A percentile compares a stretch with the other conserved stretches of the same genome.
Evolutionary conservation across 2,888 invertebrate species (phyloP).

Genomic region (Amphipyra tragopoginis): DNA sequence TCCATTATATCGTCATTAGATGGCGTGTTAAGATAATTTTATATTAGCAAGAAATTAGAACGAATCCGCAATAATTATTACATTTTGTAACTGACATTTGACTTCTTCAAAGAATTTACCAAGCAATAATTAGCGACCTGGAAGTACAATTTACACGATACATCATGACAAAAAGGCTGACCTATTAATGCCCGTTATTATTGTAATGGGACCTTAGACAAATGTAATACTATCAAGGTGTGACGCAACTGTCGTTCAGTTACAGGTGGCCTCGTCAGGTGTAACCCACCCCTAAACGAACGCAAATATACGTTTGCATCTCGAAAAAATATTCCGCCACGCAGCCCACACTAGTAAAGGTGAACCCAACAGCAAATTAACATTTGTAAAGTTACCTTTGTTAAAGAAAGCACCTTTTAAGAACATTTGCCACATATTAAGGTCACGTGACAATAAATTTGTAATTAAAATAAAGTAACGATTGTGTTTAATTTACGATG

Average conservation of each 20-base stretch:
- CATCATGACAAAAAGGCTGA: slow-evolving; percentile 57
- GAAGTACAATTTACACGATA: slow-evolving; percentile 50
- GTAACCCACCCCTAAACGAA: slow-evolving; percentile 71
- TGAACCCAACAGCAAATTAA: slow-evolving; percentile 32
- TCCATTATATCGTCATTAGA: too few species aligned
- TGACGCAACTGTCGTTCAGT: slow-evolving; percentile 77
- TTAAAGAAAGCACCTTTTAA: slow-evolving; percentile 72
- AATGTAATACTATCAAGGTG: slow-evolving; percentile 72
- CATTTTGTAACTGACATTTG: slow-evolving; percentile 50
- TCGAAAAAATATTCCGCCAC: slow-evolving; percentile 14
- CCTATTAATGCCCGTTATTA: slow-evolving; percentile 72
- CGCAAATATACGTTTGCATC: slow-evolving; percentile 43
- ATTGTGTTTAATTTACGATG: slow-evolving; percentile 37
- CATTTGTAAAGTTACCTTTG: slow-evolving; percentile 63
- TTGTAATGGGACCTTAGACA: slow-evolving; percentile 68
- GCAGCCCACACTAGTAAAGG: slow-evolving; percentile 4
- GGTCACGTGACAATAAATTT: slow-evolving; percentile 67
- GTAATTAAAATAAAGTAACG: slow-evolving; percentile 70
- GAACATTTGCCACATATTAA: slow-evolving; percentile 70
- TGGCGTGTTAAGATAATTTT: too few species aligned
- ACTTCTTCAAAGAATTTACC: slow-evolving; percentile 34
- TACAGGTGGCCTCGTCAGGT: slow-evolving; percentile 83
- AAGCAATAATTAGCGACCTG: slow-evolving; percentile 50
- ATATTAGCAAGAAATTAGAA: neutral
- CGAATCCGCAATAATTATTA: slow-evolving; percentile 11